Percentiles rank a stretch among this genome's conserved stretches.
phyloP scores from a whole-genome alignment of 2,113 vertebrate species.

The Holacanthus passer region DNA sequence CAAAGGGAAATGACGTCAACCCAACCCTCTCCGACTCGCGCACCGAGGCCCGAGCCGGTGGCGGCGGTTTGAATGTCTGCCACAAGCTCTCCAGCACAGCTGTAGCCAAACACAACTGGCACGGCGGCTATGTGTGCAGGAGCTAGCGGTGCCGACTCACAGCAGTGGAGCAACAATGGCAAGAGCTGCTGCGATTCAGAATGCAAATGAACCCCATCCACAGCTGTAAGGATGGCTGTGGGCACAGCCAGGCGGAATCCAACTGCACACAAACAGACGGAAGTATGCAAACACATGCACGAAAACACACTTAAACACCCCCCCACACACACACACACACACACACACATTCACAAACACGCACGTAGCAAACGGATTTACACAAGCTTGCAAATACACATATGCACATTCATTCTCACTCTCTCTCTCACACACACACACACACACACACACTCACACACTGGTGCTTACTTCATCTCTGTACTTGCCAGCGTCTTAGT shows the following conservation, averaged over 20 bases:
- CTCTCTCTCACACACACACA: slow-evolving; percentile 19
- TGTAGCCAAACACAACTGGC: slow-evolving; percentile 65
- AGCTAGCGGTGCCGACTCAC: slow-evolving; percentile 55
- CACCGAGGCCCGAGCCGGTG: slow-evolving; percentile 27
- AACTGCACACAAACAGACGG: slow-evolving; percentile 62
- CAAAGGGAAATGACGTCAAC: slow-evolving; percentile 32
- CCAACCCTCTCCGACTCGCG: slow-evolving; percentile 15
- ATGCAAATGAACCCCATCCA: slow-evolving; percentile 73
- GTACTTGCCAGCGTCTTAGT: slow-evolving; percentile 57
- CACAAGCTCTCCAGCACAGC: slow-evolving; percentile 54
- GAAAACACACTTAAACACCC: slow-evolving; percentile 27
- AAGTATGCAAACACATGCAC: slow-evolving; percentile 67
- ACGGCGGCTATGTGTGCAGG: slow-evolving; percentile 33
- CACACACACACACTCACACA: slow-evolving; percentile 21
- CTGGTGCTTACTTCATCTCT: slow-evolving; percentile 41
- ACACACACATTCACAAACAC: slow-evolving; percentile 13
- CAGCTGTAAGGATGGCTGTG: slow-evolving; percentile 70
- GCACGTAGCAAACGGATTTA: slow-evolving; percentile 40
- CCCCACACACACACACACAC: neutral
- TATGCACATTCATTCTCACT: slow-evolving; percentile 29
- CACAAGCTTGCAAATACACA: slow-evolving; percentile 53
- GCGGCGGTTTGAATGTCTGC: slow-evolving; percentile 52
- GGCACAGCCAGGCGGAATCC: slow-evolving; percentile 60
- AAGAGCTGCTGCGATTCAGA: slow-evolving; percentile 54
- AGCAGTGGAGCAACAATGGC: slow-evolving; percentile 63